Base-by-base conservation (phyloP, 2,797 vertebrate genomes). In the Pangasius krempfi region DNA sequence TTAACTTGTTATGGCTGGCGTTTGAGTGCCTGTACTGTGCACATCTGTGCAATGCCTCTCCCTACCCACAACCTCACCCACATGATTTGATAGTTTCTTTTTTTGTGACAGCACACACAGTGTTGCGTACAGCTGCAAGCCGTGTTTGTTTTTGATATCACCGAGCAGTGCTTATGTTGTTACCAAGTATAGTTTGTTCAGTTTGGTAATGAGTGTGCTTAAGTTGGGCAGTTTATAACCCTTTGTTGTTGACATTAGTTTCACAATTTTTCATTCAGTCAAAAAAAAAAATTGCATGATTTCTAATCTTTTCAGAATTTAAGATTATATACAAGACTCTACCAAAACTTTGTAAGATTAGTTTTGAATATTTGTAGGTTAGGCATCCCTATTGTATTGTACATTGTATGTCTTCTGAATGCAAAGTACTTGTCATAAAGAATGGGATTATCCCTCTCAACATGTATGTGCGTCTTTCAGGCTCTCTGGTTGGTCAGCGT, bases 401-500 rank as follows among this genome's bases (percentile, higher is more conserved):
- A 58, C 37, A 22, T 25, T 64, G 14, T 66, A 66, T 30, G 13
- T 18, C 2, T 22, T 50, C 14, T 52, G 1, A 84, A 84, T 64
- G 44, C 16, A 56, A 20, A 56, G n/a, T 22, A 84, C 16, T 16
- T 66, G 18, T 66, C 40, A 30, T 47, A 14, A 27, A 72, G 50
- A 25, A 33, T 37, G 30, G 4, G 9, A 68, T 84, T 56, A 72
- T 18, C 10, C 14, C 52, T 64, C 37, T 64, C 18, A 20, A 68
- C 37, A 37, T 33, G 3, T 44, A 18, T 60, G 7, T 84, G 50
- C 56, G 14, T n/a, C 60, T 82, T 83, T 4, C 79, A 98, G 97
- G 97, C 0, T 93, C 96, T 6, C 88, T 96, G 91, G 95, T 96
- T n/a, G 97, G 97, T 68, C 97, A 98, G 92, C 94, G 96, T 30